phyloP scores from a whole-genome alignment of 2,113 vertebrate genomes.

The Ptilonorhynchus violaceus region DNA sequence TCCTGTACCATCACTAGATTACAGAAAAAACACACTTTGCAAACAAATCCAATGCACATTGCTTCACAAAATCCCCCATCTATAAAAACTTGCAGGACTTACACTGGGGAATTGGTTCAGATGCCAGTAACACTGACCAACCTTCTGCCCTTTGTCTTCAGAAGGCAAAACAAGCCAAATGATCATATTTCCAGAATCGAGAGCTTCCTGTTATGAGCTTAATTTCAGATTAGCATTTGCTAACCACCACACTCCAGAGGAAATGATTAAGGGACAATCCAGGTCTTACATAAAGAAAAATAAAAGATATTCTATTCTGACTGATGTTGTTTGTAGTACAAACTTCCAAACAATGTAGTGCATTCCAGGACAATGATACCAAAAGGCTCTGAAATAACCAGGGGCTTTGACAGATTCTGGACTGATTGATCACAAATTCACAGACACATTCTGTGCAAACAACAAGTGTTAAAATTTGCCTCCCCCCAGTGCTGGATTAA shows the following conservation, averaged over 20 bases:
- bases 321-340: not conserved
- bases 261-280: constrained; percentile 18
- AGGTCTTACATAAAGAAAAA: not conserved
- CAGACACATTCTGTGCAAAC: not conserved
- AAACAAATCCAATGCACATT: not conserved
- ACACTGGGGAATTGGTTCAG: constrained; percentile 21
- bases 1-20: constrained; percentile 9
- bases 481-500: not conserved
- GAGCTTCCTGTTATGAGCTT: constrained; percentile 45
- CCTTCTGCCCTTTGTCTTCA: constrained; percentile 25
- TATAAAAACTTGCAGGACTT: not conserved
- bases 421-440: not conserved
- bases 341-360: not conserved
- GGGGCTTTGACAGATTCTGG: not conserved
- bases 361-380: not conserved
- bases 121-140: not conserved
- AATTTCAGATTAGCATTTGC: constrained; percentile 44
- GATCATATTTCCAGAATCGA: not conserved
- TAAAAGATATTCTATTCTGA: not conserved
- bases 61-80: constrained; percentile 9
- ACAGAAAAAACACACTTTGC: not conserved
- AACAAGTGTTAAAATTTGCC: not conserved
- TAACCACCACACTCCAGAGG: constrained; percentile 44
- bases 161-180: constrained; percentile 20
- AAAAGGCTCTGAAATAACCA: not conserved